Conservation (phyloP, 2,113 vertebrate genomes). For the Actinemys pallida region DNA sequence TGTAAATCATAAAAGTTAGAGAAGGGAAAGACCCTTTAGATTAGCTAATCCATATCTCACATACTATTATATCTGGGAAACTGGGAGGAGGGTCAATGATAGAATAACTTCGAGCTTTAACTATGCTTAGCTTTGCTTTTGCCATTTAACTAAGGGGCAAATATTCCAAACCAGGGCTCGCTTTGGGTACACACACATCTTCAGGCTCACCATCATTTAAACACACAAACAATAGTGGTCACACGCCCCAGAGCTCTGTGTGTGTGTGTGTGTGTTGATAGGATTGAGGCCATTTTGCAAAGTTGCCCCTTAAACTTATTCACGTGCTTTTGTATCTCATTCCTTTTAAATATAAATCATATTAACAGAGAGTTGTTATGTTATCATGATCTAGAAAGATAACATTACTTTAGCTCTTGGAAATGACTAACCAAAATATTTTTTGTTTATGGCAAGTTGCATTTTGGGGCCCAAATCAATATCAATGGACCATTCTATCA, state of each 20-base stretch:
- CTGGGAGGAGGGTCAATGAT: background rate
- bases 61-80: background rate
- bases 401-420: slow-evolving; percentile 34
- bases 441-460: background rate
- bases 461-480: background rate
- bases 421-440: slow-evolving; percentile 66
- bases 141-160: background rate
- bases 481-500: background rate
- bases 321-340: background rate
- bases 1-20: background rate
- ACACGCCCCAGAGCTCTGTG: background rate
- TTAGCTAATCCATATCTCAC: background rate
- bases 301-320: background rate
- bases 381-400: background rate
- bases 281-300: background rate
- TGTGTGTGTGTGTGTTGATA: background rate
- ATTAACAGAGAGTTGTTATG: background rate
- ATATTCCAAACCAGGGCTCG: background rate
- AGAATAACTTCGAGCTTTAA: background rate
- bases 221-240: background rate
- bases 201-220: background rate
- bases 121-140: background rate
- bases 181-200: background rate
- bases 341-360: background rate
- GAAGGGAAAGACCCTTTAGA: background rate